These are phyloP conservation scores for Micropoecilia bifurca DNA, from an alignment of 2,797 vertebrate species.

Conservation along the genomic window DNA sequence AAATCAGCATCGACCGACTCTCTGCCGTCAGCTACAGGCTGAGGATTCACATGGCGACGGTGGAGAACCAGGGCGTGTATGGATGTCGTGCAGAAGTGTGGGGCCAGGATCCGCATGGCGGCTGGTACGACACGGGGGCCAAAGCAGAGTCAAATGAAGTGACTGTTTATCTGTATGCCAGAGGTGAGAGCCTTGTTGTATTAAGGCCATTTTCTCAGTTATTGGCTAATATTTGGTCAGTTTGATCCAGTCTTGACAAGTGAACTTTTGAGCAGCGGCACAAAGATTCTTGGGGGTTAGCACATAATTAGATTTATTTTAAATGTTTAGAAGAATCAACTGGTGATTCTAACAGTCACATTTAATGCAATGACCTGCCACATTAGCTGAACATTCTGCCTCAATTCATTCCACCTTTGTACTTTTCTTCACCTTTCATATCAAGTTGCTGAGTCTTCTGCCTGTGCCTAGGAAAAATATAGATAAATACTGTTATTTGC, in stretches of 20 bases:
- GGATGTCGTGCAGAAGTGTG: conserved; percentile 85
- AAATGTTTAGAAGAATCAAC: not conserved
- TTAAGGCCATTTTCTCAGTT: not conserved
- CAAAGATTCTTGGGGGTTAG: not conserved
- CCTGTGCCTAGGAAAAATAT: not conserved
- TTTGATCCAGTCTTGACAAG: not conserved
- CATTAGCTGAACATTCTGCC: conserved; percentile 8
- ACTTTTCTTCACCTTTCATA: not conserved
- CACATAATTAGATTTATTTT: conserved; percentile 4
- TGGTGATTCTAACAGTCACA: conserved; percentile 1
- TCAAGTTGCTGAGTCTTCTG: not conserved
- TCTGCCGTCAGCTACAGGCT: conserved; percentile 81
- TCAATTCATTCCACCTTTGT: conserved; percentile 11
- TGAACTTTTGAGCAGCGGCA: not conserved
- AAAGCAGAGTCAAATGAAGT: conserved; percentile 79
- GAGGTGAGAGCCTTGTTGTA: conserved; percentile 74
- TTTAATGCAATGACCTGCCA: conserved; percentile 14
- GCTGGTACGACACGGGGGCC: conserved; percentile 87
- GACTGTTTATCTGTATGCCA: conserved; percentile 86
- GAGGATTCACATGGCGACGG: conserved; percentile 82
- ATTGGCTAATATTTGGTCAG: not conserved
- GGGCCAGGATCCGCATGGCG: conserved; percentile 84
- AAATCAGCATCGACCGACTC: conserved; percentile 84
- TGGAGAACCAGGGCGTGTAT: conserved; percentile 85
- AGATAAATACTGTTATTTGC: not conserved